phyloP scores from a whole-genome alignment of 2,888 invertebrate species.

The Drosophila mimetica region DNA sequence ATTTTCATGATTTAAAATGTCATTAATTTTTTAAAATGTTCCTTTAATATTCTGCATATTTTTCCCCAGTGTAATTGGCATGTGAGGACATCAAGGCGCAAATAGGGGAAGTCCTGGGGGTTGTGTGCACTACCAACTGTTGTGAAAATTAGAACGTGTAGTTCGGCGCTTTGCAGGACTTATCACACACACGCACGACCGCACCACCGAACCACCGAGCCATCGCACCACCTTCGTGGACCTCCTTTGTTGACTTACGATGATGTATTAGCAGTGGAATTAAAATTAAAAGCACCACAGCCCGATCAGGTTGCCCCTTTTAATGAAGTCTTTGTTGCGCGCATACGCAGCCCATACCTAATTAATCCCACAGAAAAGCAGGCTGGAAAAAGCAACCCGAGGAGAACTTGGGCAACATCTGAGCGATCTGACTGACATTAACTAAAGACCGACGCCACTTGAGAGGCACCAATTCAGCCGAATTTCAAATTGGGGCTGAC shows the following conservation, averaged over 20 bases:
- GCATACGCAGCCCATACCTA: slow-evolving; percentile 27
- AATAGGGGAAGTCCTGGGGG: slow-evolving; percentile 23
- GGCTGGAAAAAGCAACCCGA: neutral
- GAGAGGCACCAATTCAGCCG: slow-evolving; percentile 53
- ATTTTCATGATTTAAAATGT: neutral
- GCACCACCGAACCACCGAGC: slow-evolving; percentile 33
- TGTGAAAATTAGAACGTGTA: slow-evolving; percentile 72
- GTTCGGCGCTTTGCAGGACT: slow-evolving; percentile 64
- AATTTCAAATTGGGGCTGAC: slow-evolving; percentile 45
- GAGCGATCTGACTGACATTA: slow-evolving; percentile 64
- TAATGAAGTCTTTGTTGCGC: slow-evolving; percentile 66
- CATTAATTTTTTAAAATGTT: neutral
- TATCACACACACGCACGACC: slow-evolving; percentile 75
- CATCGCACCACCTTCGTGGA: slow-evolving; percentile 56
- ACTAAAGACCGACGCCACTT: slow-evolving; percentile 74
- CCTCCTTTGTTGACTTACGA: slow-evolving; percentile 69
- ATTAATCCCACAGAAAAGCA: slow-evolving; percentile 58
- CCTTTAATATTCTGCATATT: neutral
- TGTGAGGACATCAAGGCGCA: slow-evolving; percentile 12
- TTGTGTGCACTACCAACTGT: slow-evolving; percentile 60
- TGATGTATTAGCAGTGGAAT: slow-evolving; percentile 80
- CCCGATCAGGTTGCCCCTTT: slow-evolving; percentile 57
- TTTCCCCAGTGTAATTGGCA: slow-evolving; percentile 3
- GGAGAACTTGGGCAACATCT: slow-evolving; percentile 53
- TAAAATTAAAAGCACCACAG: slow-evolving; percentile 80